Evolutionary conservation across 1,140 invertebrate species (phyloP).

Genomic region (Magallana gigas): DNA sequence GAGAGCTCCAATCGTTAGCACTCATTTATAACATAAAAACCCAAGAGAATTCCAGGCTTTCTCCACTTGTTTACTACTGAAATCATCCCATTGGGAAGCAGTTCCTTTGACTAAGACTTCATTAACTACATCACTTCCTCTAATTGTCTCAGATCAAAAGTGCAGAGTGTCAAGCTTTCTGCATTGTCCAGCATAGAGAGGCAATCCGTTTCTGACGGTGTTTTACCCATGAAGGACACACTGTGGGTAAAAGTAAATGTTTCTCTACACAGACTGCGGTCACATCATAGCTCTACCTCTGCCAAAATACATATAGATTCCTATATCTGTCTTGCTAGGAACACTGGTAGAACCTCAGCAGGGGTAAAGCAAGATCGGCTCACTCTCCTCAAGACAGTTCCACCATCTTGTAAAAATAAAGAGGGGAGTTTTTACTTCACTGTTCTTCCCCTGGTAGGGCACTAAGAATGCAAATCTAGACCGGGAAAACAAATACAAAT

Average conservation of each 20-base stretch:
- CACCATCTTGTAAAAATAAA: neutral
- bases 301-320: constrained; percentile 15
- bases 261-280: neutral
- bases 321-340: too few species aligned
- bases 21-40: neutral
- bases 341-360: neutral
- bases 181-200: too few species aligned
- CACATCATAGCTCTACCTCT: neutral
- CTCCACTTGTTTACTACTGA: too few species aligned
- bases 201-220: too few species aligned
- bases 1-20: constrained; percentile 3
- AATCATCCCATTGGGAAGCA: too few species aligned
- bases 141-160: too few species aligned
- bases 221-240: neutral
- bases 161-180: too few species aligned
- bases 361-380: neutral
- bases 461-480: too few species aligned
- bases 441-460: neutral
- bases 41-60: too few species aligned
- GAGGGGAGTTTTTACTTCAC: neutral
- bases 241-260: neutral
- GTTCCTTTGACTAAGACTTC: too few species aligned
- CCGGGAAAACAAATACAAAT: neutral
- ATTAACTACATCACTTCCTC: too few species aligned
- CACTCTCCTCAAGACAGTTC: neutral